Evolutionary conservation across 2,113 vertebrate genomes (phyloP).

Genomic region (Dipodomys ordii): DNA sequence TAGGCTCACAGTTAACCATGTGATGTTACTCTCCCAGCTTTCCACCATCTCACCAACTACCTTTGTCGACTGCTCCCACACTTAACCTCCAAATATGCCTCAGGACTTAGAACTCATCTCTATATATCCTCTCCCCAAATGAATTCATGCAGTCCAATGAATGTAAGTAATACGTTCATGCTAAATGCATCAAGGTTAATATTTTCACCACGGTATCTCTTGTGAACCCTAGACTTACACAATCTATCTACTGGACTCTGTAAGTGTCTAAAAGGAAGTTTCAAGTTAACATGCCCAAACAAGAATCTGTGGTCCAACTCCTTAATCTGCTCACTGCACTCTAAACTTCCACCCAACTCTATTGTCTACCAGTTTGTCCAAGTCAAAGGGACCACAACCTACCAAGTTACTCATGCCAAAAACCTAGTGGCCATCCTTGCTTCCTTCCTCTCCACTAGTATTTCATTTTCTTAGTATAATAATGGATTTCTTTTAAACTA

Average conservation of each 20-base stretch:
- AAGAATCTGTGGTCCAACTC: neutral
- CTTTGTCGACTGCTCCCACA: neutral
- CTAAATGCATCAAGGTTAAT: slow-evolving; percentile 21
- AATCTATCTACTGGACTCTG: neutral
- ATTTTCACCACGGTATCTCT: slow-evolving; percentile 3
- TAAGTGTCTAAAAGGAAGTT: neutral
- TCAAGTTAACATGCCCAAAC: slow-evolving; percentile 5
- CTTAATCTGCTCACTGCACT: neutral
- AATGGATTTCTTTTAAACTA: slow-evolving; percentile 37
- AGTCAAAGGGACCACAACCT: neutral
- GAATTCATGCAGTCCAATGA: neutral
- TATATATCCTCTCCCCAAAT: neutral
- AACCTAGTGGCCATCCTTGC: neutral
- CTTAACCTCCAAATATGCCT: neutral
- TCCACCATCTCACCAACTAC: neutral
- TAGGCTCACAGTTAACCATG: neutral
- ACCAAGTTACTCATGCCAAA: neutral
- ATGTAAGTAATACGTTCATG: neutral
- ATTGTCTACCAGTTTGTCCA: neutral
- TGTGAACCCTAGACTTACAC: neutral
- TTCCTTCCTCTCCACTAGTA: slow-evolving; percentile 2
- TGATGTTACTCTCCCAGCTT: neutral
- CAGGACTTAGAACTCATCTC: neutral
- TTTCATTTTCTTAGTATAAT: slow-evolving; percentile 30
- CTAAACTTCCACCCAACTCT: neutral